Base-by-base conservation (phyloP, 2,113 vertebrate species). In the Sarotherodon lohbergeri region DNA sequence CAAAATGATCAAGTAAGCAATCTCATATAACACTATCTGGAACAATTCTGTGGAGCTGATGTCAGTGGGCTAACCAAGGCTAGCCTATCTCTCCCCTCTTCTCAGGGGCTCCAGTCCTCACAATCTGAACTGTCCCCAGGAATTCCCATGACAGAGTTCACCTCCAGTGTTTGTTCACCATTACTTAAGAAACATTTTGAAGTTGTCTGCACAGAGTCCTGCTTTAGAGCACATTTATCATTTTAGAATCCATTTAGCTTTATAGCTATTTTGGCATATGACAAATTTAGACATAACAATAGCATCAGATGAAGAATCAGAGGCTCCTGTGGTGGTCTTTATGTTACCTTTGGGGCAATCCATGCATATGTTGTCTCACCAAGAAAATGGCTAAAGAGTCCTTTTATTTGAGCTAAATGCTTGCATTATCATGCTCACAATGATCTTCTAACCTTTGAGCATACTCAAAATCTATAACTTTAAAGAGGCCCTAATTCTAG, bases 281-380 rank as follows among this genome's bases (percentile, higher is more conserved):
- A 68, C 34, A 76, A 1, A 48, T 50, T 48, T 43, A 76, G 68
- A 76, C 68, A 46, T 76, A 27, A 10, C 14, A 46, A 46, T 29
- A 43, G 5, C 24, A 48, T 24, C 14, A 19, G 71, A 48, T 50
- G 16, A 50, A 50, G 43, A 76, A 32, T 50, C 14, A 6, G 39
- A 29, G 22, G 68, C 13, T 73, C 4, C 29, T 48, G 14, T 46
- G 22, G 22, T 46, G 8, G 41, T 46, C 41, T 46, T 73, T 24
- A 29, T 48, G 24, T 48, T 48, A 76, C 9, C 2, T 76, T 29
- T 48, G 48, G 29, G 43, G 14, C 24, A 76, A 76, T 76, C 43
- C 14, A 48, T 76, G 13, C 14, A 29, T 48, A 48, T 0, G 9
- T 11, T 55, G 9, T 54, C 0, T 76, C 71, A 48, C 41, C 8